Base-by-base conservation (phyloP, 2,888 invertebrate genomes). In the Halictus ligatus region DNA sequence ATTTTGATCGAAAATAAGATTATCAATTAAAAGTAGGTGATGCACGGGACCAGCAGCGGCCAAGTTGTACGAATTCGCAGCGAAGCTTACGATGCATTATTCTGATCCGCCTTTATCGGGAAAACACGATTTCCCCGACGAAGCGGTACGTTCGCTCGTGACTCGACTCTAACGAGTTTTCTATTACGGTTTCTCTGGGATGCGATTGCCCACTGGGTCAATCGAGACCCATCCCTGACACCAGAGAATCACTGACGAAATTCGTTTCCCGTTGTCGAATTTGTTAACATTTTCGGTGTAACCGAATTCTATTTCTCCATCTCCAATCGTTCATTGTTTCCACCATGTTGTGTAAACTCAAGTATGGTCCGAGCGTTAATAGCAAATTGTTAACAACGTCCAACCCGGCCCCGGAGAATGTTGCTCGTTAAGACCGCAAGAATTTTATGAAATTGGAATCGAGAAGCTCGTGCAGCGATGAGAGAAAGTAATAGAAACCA, bases 1-100 rank as follows among this genome's bases (percentile, higher is more conserved):
- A 67, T 86, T 78, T 71, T 67, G 8, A 82, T 67, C 76, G 46
- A 75, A 75, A 76, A 81, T 58, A 21, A 40, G 80, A 86, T 84
- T 75, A 69, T 29, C 25, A 35, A 40, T 64, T 40, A 54, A 60
- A 74, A 58, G 43, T 21, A 5, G 69, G 40, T 40, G n/a, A n/a
- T 29, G n/a, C n/a, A n/a, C n/a, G 69, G 21, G 35, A 3, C 10
- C 8, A 29, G 43, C 40, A 18, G 2, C 67, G 21, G 35, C 15
- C 21, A 25, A 58, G 29, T n/a, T n/a, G 46, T 69, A 29, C 54
- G 43, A 73, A 79, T 79, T 72, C 43, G 43, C 58, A 15, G n/a
- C 6, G 40, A 25, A 40, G 67, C 50, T 48, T 48, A 75, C 58
- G 58, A 35, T 67, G 67, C 67, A 67, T 67, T 67, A 67, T 67